Evolutionary conservation across 2,113 vertebrate genomes (phyloP).

Genomic region (Brevimyrus niger): DNA sequence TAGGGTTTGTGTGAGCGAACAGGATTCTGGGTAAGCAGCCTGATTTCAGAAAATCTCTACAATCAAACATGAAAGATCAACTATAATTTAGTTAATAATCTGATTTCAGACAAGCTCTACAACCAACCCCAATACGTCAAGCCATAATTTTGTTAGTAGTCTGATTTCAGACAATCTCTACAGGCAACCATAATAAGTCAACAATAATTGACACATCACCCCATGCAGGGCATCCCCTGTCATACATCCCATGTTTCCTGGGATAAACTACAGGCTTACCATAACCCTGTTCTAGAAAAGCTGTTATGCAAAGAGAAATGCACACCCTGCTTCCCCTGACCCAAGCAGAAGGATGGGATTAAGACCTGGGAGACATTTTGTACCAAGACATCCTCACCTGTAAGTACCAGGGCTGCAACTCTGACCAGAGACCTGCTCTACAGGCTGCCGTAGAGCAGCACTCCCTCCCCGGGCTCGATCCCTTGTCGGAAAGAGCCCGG

Average conservation of each 20-base stretch:
- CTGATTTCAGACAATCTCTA: not conserved
- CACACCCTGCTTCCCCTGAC: not conserved
- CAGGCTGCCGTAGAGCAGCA: not conserved
- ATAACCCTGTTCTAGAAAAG: not conserved
- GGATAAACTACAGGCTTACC: not conserved
- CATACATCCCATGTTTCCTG: not conserved
- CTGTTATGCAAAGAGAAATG: not conserved
- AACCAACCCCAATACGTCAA: not conserved
- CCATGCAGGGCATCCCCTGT: not conserved
- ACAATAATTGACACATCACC: not conserved
- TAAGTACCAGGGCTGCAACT: not conserved
- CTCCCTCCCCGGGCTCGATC: not conserved
- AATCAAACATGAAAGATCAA: not conserved
- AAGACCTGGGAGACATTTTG: not conserved
- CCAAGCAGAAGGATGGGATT: not conserved
- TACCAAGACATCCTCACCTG: not conserved
- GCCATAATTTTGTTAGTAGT: not conserved
- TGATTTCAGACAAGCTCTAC: not conserved
- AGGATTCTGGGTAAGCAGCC: not conserved
- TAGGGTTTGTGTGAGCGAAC: not conserved
- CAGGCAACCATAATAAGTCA: not conserved
- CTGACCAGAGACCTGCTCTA: not conserved
- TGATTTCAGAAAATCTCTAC: not conserved
- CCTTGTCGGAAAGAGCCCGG: not conserved
- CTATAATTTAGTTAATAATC: not conserved